Percentiles rank a stretch among this genome's conserved stretches.
These are phyloP conservation scores for Lindbergichthys nudifrons DNA, from an alignment of 2,797 vertebrate genomes.

Conservation along the genomic window DNA sequence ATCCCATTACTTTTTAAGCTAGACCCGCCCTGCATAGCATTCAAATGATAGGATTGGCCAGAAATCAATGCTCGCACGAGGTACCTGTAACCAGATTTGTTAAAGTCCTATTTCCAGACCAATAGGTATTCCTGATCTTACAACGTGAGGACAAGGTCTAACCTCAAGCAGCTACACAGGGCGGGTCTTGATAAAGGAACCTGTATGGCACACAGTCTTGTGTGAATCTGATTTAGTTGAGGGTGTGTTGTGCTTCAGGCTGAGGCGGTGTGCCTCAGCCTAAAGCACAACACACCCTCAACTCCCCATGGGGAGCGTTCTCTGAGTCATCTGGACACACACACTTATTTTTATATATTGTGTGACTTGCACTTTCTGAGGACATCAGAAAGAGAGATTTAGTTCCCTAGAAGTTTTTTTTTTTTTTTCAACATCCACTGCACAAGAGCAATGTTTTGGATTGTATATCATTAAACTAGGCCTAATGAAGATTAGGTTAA, in stretches of 20 bases:
- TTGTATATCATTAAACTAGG: not conserved
- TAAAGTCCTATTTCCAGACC: no score
- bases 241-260: not conserved
- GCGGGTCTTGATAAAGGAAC: no score
- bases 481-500: not conserved
- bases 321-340: not conserved
- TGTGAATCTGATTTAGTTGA: not conserved
- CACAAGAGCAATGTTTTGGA: not conserved
- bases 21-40: no score
- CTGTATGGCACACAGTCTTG: not conserved
- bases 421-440: not conserved
- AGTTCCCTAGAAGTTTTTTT: not conserved
- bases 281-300: no score
- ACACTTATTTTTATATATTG: conserved; percentile 6
- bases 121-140: no score
- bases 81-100: no score
- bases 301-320: not conserved
- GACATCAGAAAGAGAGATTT: not conserved
- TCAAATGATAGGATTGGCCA: no score
- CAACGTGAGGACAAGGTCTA: no score
- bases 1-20: no score
- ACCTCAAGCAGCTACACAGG: no score
- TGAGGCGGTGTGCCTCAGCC: no score
- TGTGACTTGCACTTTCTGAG: not conserved
- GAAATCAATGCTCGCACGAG: no score